Percentiles rank a stretch among this genome's conserved stretches.
Evolutionary conservation across 2,797 vertebrate genomes (phyloP).

Genomic region (Hypotaenidia philippensis): DNA sequence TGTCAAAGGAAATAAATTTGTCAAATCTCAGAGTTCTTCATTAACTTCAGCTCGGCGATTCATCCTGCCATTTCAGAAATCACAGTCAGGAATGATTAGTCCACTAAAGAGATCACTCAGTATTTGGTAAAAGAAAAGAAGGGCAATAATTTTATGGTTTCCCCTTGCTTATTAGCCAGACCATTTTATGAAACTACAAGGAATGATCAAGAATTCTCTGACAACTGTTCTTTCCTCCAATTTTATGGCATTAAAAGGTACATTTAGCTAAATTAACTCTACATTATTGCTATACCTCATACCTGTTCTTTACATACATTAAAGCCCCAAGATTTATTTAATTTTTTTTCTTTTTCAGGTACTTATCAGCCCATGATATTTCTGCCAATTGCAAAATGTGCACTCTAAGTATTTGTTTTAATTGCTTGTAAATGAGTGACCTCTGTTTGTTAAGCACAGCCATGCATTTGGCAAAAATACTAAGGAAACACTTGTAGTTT

Average conservation of each 20-base stretch:
- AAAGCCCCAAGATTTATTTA: not conserved
- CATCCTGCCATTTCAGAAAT: not conserved
- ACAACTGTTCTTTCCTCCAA: not conserved
- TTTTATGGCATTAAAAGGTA: not conserved
- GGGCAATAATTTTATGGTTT: not conserved
- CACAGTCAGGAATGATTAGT: constrained; percentile 2
- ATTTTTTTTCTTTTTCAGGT: not conserved
- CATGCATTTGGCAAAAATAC: not conserved
- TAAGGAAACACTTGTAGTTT: not conserved
- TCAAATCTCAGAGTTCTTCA: constrained; percentile 68
- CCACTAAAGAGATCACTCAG: not conserved
- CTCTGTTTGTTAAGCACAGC: not conserved
- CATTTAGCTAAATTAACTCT: not conserved
- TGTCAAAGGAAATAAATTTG: constrained; percentile 76
- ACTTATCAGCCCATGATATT: not conserved
- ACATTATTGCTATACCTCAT: not conserved
- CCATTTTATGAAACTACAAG: not conserved
- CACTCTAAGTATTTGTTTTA: not conserved
- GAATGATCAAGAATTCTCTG: not conserved
- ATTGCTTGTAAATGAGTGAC: constrained; percentile 6
- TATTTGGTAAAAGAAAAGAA: not conserved
- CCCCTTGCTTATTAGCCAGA: not conserved
- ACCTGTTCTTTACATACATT: not conserved
- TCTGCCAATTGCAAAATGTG: not conserved
- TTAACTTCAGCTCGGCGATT: constrained; percentile 62